Base-by-base conservation (phyloP, 2,797 vertebrate species). In the Notolabrus celidotus region DNA sequence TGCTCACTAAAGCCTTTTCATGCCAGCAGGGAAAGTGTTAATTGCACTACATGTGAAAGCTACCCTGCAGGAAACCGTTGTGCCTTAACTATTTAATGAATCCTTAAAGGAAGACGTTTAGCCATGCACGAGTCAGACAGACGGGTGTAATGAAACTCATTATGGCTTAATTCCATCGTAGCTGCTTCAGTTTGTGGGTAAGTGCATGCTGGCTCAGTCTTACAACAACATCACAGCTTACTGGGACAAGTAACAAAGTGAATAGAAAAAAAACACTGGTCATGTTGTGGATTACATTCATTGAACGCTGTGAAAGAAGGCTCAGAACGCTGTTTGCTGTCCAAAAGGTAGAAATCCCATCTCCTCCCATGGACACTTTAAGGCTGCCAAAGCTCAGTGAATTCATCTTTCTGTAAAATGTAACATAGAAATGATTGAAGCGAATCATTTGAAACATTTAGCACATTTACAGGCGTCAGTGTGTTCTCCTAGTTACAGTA, bases 401-500 rank as follows among this genome's bases (percentile, higher is more conserved):
- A 52, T 31, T 9, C 12, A 34, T 22, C 1, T 60, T 43, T 27
- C 22, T 53, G 15, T 52, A 12, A 41, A 53, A 47, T 22, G 6
- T 7, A 25, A 38, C 5, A 33, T 16, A 47, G 9, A 64, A 50
- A 3, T 12, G 1, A 34, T 19, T 7, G 12, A 0, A 20, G 45
- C 15, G 46, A 7, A 43, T 49, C 5, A 19, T 52, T 22, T 65
- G 10, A 57, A 36, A 39, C 62, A 42, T 76, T 65, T 38, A 53
- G 41, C 62, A 76, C 20, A 58, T 67, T 17, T 22, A 38, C 56
- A 82, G 41, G n/a, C 55, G 47, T 71, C 36, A 42, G 14, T n/a
- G 25, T 2, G 19, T 45, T 47, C 16, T 17, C 29, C 64, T 20
- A 62, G 19, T 43, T 47, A 47, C 10, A 46, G 51, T 19, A 14